A percentile compares a stretch with the other conserved stretches of the same genome.
Conservation (phyloP, 2,797 vertebrate genomes). For the Heterohyrax brucei region DNA sequence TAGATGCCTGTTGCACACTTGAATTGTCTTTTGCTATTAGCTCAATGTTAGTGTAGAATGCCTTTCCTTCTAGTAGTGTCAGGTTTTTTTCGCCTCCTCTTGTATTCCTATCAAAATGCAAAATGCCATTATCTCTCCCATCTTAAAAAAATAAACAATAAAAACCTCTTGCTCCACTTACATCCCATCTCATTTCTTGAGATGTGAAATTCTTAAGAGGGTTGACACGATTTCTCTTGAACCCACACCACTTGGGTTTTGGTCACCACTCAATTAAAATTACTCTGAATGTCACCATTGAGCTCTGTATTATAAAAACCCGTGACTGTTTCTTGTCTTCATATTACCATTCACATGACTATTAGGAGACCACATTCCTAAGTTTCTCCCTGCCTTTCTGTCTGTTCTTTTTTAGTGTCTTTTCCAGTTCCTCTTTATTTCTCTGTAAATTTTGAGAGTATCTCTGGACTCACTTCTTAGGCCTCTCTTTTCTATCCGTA, state of each 20-base stretch:
- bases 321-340: background rate
- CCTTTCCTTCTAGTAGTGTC: background rate
- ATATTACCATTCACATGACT: background rate
- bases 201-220: background rate
- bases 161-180: background rate
- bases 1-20: background rate
- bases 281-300: background rate
- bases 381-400: background rate
- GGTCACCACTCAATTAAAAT: background rate
- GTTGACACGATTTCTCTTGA: background rate
- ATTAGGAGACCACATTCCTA: background rate
- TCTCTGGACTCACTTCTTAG: background rate
- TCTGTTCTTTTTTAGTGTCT: background rate
- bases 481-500: background rate
- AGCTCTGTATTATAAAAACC: background rate
- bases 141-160: constrained; percentile 24
- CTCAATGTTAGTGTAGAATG: background rate
- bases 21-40: background rate
- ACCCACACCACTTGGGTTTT: background rate
- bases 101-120: constrained; percentile 53
- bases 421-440: constrained; percentile 22
- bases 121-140: background rate
- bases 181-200: background rate
- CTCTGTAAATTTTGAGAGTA: background rate
- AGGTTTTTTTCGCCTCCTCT: background rate